phyloP scores from a whole-genome alignment of 2,797 vertebrate species.

The Pogoniulus pusillus region DNA sequence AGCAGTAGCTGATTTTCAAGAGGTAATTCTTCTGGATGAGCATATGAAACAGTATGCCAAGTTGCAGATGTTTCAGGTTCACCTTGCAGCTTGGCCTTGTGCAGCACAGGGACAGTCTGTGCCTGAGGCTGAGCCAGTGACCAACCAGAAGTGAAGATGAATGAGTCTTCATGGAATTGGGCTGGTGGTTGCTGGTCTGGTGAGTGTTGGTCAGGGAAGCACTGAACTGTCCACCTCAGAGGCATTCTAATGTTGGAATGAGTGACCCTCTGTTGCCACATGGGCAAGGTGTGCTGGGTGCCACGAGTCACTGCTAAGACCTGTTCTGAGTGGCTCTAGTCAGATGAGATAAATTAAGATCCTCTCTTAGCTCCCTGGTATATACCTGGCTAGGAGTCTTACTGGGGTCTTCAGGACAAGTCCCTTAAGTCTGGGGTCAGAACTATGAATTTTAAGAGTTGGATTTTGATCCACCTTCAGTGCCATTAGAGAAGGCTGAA shows the following conservation, averaged over 20 bases:
- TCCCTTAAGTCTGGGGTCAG: neutral
- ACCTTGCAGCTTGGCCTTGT: fast-evolving
- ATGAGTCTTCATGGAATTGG: fast-evolving
- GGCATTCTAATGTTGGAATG: neutral
- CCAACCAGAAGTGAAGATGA: fast-evolving
- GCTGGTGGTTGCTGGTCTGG: neutral
- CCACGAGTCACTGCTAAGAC: neutral
- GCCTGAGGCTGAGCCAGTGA: fast-evolving
- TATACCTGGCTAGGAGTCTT: neutral
- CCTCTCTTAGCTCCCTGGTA: neutral
- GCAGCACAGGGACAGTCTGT: neutral
- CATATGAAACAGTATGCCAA: neutral
- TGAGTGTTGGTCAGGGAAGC: neutral
- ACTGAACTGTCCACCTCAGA: neutral
- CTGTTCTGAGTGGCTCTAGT: neutral
- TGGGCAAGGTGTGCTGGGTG: neutral
- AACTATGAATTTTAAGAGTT: neutral
- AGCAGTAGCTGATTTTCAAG: neutral
- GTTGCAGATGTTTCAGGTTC: neutral
- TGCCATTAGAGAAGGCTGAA: neutral
- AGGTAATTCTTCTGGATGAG: neutral
- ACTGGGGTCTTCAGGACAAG: neutral
- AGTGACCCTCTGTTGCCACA: fast-evolving
- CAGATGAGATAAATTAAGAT: neutral
- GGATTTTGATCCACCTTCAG: neutral